These are phyloP conservation scores for Prenolepis imparis DNA, from an alignment of 2,888 invertebrate genomes.

Conservation along the genomic window DNA sequence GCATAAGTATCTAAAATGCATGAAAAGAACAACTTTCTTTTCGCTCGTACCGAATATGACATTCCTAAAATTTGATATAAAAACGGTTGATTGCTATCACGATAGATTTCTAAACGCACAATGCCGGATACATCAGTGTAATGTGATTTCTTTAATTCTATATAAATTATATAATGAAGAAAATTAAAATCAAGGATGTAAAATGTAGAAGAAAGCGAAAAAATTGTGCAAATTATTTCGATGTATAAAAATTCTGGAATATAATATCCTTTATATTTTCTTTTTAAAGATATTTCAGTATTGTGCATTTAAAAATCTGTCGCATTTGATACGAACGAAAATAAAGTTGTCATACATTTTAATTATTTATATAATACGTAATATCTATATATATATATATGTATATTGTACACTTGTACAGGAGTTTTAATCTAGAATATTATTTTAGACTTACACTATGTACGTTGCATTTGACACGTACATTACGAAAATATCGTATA, in stretches of 20 bases:
- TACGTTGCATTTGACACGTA: not conserved
- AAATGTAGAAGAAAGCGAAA: not conserved
- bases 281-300: no score
- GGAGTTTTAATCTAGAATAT: not conserved
- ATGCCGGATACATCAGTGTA: not conserved
- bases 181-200: not conserved
- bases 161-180: conserved; percentile 4
- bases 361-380: no score
- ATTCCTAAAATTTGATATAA: conserved; percentile 15
- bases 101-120: not conserved
- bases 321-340: no score
- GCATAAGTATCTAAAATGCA: not conserved
- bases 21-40: not conserved
- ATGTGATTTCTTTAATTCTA: not conserved
- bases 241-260: not conserved
- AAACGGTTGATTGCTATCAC: not conserved
- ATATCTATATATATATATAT: not conserved
- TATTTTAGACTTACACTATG: not conserved
- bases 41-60: not conserved
- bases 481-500: conserved; percentile 20
- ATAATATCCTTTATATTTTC: not conserved
- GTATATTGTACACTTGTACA: not conserved
- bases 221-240: not conserved
- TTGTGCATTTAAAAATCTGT: no score
- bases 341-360: no score